Percentiles rank a stretch among this genome's conserved stretches.
phyloP scores from a whole-genome alignment of 2,888 invertebrate species.

The Xylota sylvarum region DNA sequence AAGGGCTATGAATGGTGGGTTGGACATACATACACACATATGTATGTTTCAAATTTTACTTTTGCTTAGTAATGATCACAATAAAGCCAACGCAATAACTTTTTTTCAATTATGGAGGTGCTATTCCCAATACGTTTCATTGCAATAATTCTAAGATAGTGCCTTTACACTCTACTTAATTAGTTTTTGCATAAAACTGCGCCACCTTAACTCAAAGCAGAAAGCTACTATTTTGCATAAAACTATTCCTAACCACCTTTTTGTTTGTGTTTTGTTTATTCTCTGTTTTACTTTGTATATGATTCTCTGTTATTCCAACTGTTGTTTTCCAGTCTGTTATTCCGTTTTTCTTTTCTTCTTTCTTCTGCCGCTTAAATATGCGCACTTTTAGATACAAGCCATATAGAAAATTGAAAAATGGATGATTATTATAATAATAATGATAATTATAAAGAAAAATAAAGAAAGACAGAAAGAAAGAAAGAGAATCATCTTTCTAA shows the following conservation, averaged over 20 bases:
- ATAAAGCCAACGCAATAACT: no score
- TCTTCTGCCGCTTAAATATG: not conserved
- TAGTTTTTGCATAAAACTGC: no score
- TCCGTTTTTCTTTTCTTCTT: not conserved
- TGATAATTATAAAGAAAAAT: not conserved
- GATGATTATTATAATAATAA: not conserved
- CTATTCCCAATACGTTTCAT: no score
- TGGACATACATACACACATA: no score
- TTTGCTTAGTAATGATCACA: no score
- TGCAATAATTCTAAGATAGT: no score
- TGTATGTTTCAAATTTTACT: no score
- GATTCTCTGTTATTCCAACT: constrained; percentile 14
- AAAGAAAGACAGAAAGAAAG: not conserved
- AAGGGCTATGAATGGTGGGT: no score
- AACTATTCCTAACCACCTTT: not conserved
- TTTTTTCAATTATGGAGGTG: no score
- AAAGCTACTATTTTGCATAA: not conserved
- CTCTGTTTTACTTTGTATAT: not conserved
- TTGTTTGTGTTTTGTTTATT: not conserved
- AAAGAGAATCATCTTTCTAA: constrained; percentile 20
- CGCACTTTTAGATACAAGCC: not conserved
- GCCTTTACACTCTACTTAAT: no score
- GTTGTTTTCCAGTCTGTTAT: constrained; percentile 2
- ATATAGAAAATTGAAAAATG: not conserved
- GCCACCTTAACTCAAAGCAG: no score